Percentiles rank a stretch among this genome's conserved stretches.
Conservation (phyloP, 2,888 invertebrate species). For the Oligia strigilis region DNA sequence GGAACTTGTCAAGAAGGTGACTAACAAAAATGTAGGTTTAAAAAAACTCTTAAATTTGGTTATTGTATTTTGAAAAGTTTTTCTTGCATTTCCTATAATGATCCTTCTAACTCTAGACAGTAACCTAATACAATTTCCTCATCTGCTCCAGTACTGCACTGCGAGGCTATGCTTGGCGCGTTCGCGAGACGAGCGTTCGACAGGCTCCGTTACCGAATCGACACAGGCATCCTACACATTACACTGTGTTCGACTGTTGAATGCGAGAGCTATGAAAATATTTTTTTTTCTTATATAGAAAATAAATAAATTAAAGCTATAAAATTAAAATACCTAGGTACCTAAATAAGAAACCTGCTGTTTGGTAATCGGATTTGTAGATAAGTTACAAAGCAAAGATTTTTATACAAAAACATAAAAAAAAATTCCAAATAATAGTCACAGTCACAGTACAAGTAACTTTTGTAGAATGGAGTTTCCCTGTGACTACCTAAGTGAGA, state of each 20-base stretch:
- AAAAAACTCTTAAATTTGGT: neutral
- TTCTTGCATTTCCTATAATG: neutral
- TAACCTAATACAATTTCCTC: neutral
- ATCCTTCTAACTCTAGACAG: neutral
- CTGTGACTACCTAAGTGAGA: neutral
- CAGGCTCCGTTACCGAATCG: constrained; percentile 82
- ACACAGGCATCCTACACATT: constrained; percentile 77
- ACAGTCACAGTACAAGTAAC: neutral
- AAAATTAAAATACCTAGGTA: neutral
- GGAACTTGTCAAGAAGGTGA: neutral
- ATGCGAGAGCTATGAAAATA: constrained; percentile 35
- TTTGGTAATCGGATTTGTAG: neutral
- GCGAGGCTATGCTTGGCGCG: constrained; percentile 65
- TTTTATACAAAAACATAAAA: neutral
- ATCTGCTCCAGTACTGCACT: constrained; percentile 61
- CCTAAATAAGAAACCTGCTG: neutral
- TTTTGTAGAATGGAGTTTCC: neutral
- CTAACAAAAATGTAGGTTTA: neutral
- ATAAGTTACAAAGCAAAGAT: neutral
- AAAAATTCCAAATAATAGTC: neutral
- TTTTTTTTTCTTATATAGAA: neutral
- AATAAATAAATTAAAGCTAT: neutral
- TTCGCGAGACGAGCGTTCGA: constrained; percentile 84
- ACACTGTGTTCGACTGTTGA: constrained; percentile 22
- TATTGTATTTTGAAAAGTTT: neutral